Conservation (phyloP, 2,888 invertebrate genomes). For the Hypsopygia costalis region DNA sequence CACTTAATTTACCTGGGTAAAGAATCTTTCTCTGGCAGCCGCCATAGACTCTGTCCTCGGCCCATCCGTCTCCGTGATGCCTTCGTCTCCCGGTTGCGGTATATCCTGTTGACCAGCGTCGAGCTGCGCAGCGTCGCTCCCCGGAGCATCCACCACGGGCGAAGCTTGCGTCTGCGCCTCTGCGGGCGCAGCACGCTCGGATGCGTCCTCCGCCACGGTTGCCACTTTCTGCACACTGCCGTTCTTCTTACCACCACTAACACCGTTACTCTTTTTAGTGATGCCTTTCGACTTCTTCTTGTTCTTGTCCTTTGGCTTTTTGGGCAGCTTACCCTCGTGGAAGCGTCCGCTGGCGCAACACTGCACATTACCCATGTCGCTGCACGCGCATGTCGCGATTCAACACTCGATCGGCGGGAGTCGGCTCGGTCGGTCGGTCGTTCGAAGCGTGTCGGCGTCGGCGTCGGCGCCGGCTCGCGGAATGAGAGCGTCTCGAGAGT, state of each 20-base stretch:
- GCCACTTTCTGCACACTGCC: slow-evolving; percentile 51
- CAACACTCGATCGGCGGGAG: slow-evolving; percentile 61
- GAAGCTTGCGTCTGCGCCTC: slow-evolving; percentile 44
- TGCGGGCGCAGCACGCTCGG: slow-evolving; percentile 52
- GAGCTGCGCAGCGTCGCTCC: slow-evolving; percentile 24
- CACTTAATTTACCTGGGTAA: slow-evolving; percentile 55
- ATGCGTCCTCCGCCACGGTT: slow-evolving; percentile 60
- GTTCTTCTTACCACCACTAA: slow-evolving; percentile 54
- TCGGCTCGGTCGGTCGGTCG: slow-evolving; percentile 75
- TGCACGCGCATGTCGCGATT: slow-evolving; percentile 72
- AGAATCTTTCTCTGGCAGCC: slow-evolving; percentile 69
- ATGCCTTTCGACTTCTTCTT: slow-evolving; percentile 46
- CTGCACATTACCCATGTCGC: slow-evolving; percentile 79
- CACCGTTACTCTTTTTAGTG: slow-evolving; percentile 60
- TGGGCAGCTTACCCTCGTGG: slow-evolving; percentile 57
- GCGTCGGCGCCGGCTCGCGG: slow-evolving; percentile 77
- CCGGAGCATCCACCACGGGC: slow-evolving; percentile 30
- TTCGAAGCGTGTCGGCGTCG: slow-evolving; percentile 68
- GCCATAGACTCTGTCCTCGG: slow-evolving; percentile 55
- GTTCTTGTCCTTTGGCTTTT: slow-evolving; percentile 60
- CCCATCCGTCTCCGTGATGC: slow-evolving; percentile 38
- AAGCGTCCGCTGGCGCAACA: slow-evolving; percentile 76
- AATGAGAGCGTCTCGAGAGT: slow-evolving; percentile 62
- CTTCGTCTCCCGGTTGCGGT: slow-evolving; percentile 22
- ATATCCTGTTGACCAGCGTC: slow-evolving; percentile 13